Evolutionary conservation across 2,797 vertebrate genomes (phyloP).

Genomic region (Astyanax mexicanus): DNA sequence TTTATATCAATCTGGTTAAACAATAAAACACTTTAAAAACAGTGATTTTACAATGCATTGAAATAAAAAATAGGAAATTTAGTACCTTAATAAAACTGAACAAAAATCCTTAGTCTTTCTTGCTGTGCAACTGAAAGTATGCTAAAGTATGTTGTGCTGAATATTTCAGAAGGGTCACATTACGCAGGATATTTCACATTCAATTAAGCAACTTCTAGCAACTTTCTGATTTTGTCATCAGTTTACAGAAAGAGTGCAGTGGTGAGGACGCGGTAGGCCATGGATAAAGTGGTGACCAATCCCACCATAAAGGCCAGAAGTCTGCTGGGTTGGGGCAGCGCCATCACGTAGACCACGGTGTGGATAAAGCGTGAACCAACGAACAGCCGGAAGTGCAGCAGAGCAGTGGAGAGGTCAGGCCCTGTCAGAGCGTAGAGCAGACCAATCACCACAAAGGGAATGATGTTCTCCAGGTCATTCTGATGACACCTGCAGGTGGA

Average conservation of each 20-base stretch:
- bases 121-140: too few relatives aligned
- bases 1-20: too few relatives aligned
- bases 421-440: constrained; percentile 86
- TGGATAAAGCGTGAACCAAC: constrained; percentile 80
- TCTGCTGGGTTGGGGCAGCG: constrained; percentile 87
- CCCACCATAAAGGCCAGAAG: constrained; percentile 76
- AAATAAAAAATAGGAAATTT: too few relatives aligned
- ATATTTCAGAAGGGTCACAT: neutral
- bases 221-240: neutral
- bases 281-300: constrained; percentile 63
- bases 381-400: constrained; percentile 90
- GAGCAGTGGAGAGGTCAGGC: constrained; percentile 78
- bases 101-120: too few relatives aligned
- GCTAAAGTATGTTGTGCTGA: neutral
- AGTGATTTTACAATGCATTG: too few relatives aligned
- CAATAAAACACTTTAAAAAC: too few relatives aligned
- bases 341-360: constrained; percentile 80
- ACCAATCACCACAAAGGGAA: constrained; percentile 87
- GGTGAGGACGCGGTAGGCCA: constrained; percentile 82
- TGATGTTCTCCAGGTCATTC: constrained; percentile 92
- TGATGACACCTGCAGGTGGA: constrained; percentile 81
- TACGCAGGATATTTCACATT: neutral
- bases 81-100: too few relatives aligned
- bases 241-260: constrained; percentile 66
- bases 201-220: neutral